Conservation (phyloP, 2,113 vertebrate species). For the Melanerpes formicivorus region DNA sequence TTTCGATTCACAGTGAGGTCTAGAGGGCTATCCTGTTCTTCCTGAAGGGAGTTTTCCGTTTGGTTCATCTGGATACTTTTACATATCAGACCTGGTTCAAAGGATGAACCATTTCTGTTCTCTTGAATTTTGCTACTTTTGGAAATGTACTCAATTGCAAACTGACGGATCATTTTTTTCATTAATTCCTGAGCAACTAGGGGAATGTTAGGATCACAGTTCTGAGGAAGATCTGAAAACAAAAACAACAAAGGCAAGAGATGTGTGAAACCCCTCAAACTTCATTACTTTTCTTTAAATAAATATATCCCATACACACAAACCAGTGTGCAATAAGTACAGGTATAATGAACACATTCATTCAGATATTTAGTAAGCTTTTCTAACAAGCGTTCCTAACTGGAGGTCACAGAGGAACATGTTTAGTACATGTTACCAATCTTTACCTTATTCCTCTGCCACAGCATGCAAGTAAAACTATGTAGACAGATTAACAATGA, state of each 20-base stretch:
- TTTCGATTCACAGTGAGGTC: conserved; percentile 95
- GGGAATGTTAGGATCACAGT: conserved; percentile 97
- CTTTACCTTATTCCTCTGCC: not conserved
- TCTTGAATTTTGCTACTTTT: conserved; percentile 92
- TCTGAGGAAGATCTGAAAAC: conserved; percentile 89
- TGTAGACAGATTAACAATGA: not conserved
- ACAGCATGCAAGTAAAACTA: not conserved
- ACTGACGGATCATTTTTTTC: conserved; percentile 98
- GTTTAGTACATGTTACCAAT: not conserved
- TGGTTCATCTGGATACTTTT: conserved; percentile 83
- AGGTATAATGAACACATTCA: not conserved
- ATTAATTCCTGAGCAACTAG: conserved; percentile 98
- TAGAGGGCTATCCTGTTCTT: conserved; percentile 90
- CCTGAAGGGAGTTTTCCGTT: conserved; percentile 82
- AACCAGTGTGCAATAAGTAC: not conserved
- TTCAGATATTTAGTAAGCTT: not conserved
- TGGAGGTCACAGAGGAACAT: not conserved
- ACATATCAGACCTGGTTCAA: conserved; percentile 81
- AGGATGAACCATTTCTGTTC: conserved; percentile 84
- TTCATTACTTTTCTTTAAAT: not conserved
- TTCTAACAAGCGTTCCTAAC: not conserved
- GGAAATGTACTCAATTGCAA: conserved; percentile 97
- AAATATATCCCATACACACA: not conserved
- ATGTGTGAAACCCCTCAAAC: not conserved
- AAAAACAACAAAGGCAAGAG: conserved; percentile 50